Evolutionary conservation across 2,888 invertebrate species (phyloP), one percentile per base, ranked within the genome.

Genomic region (Nymphalis polychloros): DNA sequence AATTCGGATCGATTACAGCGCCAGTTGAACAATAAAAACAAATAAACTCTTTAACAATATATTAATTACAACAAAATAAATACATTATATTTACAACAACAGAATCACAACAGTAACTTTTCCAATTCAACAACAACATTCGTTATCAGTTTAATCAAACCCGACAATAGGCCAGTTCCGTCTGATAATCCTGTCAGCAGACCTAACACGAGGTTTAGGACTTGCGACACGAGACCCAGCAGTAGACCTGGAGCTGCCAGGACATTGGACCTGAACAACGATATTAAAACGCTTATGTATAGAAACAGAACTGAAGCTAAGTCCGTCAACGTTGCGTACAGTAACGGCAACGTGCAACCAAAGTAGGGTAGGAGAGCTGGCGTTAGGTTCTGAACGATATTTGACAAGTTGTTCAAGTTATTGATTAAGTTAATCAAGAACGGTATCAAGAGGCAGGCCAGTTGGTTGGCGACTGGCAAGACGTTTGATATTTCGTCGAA

Each of bases 381-480:
- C 0, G 92, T 92, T 1, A 92, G 65, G 62, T 92, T 92, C 61
- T 92, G 92, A 0, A 92, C 89, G 0, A 92, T 92, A 55, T 92
- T 92, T 0, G 92, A 92, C 0, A 92, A 59, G 60, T 92, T 92
- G 70, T 92, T 92, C 1, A 92, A 64, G 60, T 92, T 92, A 66
- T 92, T 92, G 57, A 92, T 91, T 0, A 92, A 72, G 75, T 92
- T 92, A 13, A 91, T 86, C 0, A 92, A 74, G 76, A 92, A 92
- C 0, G 92, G 92, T 16, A 92, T 77, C 0, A 92, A 77, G 0
- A 92, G 83, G 35, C 86, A 85, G 0, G 90, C 90, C 0, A 92
- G 82, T 47, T 92, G 89, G 71, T 90, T 91, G 0, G 88, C 91
- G 7, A 90, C 76, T 0, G 92, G 92, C 0, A 92, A 63, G 0